Percentiles rank a stretch among this genome's conserved stretches.
Conservation (phyloP, 2,113 vertebrate genomes). For the Trochalopteron elliotii region DNA sequence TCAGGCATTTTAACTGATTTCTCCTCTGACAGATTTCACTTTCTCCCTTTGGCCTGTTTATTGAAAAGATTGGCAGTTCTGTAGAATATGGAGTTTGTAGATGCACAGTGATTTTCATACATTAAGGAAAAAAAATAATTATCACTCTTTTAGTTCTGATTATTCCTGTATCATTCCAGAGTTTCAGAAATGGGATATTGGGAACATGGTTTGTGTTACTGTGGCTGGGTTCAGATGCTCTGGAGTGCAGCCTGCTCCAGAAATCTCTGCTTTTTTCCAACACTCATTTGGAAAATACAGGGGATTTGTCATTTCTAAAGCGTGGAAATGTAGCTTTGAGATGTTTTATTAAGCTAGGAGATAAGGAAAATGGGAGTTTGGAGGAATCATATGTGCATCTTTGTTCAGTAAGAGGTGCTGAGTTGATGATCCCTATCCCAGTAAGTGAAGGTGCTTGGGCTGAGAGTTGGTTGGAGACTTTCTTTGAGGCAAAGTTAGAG, state of each 20-base stretch:
- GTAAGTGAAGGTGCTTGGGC: not conserved
- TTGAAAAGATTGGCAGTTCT: not conserved
- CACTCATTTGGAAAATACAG: accelerated
- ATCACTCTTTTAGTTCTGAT: not conserved
- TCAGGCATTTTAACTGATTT: not conserved
- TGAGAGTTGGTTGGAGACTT: not conserved
- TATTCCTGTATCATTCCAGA: not conserved
- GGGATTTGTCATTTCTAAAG: not conserved
- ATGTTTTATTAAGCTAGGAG: not conserved
- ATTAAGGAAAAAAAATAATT: not conserved
- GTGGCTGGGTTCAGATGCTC: not conserved
- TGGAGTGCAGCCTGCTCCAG: not conserved
- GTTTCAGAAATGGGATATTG: not conserved
- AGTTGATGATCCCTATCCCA: not conserved
- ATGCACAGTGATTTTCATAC: not conserved
- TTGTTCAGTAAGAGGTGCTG: not conserved
- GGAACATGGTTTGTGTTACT: not conserved
- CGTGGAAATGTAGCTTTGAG: not conserved
- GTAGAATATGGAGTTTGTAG: not conserved
- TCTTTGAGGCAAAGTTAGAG: not conserved
- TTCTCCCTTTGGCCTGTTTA: not conserved
- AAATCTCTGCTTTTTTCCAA: accelerated
- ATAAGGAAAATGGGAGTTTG: not conserved
- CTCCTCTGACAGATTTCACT: not conserved
- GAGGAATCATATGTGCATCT: accelerated